These are phyloP conservation scores for Melospiza melodia DNA, from an alignment of 2,113 vertebrate species.

Conservation along the genomic window DNA sequence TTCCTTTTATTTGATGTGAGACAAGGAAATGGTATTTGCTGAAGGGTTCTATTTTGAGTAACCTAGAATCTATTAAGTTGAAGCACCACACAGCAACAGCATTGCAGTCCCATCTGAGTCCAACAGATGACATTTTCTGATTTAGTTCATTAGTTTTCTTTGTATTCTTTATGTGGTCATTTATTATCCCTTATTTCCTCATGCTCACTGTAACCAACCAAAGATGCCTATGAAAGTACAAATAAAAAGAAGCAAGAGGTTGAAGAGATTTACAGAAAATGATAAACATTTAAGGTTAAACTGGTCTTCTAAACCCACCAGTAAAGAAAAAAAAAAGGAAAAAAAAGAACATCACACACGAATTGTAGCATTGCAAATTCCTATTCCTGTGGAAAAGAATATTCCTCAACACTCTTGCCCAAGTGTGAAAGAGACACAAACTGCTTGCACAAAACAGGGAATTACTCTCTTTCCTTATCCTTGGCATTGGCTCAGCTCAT, in stretches of 20 bases:
- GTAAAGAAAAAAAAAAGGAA: not conserved
- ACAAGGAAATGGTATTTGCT: not conserved
- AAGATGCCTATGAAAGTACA: not conserved
- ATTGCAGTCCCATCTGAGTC: not conserved
- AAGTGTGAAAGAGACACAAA: not conserved
- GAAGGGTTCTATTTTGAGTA: not conserved
- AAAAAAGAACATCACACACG: not conserved
- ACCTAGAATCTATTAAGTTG: not conserved
- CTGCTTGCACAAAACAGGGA: not conserved
- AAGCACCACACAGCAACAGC: not conserved
- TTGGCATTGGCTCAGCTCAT: not conserved
- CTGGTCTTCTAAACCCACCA: not conserved
- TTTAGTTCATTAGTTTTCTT: not conserved
- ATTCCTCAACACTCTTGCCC: not conserved
- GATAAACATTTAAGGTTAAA: not conserved
- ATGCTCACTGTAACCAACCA: not conserved
- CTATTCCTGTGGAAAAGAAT: not conserved
- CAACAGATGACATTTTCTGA: not conserved
- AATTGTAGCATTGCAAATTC: not conserved
- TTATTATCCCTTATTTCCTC: not conserved
- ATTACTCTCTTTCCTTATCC: rapidly evolving
- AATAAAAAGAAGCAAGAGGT: not conserved
- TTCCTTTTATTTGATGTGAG: not conserved
- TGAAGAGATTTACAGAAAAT: not conserved
- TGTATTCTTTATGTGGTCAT: not conserved